Evolutionary conservation across 2,797 vertebrate species (phyloP).

Genomic region (Hippoglossus hippoglossus): DNA sequence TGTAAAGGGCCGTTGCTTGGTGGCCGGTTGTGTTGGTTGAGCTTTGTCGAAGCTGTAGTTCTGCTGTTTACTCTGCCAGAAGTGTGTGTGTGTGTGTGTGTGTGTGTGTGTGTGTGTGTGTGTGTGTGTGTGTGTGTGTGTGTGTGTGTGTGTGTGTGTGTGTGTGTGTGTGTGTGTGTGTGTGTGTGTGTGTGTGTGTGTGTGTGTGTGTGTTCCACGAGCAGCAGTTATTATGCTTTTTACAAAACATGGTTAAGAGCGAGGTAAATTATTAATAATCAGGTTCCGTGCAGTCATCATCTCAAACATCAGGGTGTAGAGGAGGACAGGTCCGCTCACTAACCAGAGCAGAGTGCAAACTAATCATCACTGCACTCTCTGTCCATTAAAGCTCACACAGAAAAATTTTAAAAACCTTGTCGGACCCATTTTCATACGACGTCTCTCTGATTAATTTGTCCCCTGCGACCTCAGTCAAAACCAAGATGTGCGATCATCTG

Average conservation of each 20-base stretch:
- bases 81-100: slow-evolving; percentile 1
- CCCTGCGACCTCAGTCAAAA: slow-evolving; percentile 32
- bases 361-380: slow-evolving; percentile 73
- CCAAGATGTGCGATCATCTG: slow-evolving; percentile 30
- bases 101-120: not conserved
- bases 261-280: slow-evolving; percentile 53
- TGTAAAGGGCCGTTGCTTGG: slow-evolving; percentile 65
- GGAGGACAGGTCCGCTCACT: slow-evolving; percentile 39
- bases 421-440: slow-evolving; percentile 57
- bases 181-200: slow-evolving; percentile 13
- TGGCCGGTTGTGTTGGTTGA: slow-evolving; percentile 51
- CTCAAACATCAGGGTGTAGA: slow-evolving; percentile 46
- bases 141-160: no score
- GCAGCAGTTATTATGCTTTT: slow-evolving; percentile 35
- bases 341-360: slow-evolving; percentile 47
- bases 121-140: no score
- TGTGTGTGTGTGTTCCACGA: not conserved
- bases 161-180: no score
- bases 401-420: slow-evolving; percentile 59
- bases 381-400: slow-evolving; percentile 69
- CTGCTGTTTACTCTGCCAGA: slow-evolving; percentile 54
- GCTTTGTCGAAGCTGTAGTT: slow-evolving; percentile 27
- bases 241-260: slow-evolving; percentile 44
- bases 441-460: slow-evolving; percentile 54
- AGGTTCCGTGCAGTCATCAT: slow-evolving; percentile 46